These are phyloP conservation scores for Trachythela sp. DNA, from an alignment of 64 coral and sea anemone species.

Conservation along the genomic window DNA sequence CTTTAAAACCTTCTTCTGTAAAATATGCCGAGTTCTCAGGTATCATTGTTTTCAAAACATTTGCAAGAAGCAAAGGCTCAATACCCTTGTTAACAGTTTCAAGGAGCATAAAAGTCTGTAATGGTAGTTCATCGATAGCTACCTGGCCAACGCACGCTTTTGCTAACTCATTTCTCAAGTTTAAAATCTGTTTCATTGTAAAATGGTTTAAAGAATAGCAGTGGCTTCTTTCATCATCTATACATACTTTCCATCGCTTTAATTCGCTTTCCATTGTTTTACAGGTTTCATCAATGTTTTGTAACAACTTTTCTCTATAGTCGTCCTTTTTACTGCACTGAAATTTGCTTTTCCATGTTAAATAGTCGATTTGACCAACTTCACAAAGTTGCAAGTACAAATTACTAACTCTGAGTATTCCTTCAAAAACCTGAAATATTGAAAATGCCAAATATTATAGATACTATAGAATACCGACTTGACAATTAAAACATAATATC, in stretches of 20 bases:
- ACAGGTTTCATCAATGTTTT: not conserved
- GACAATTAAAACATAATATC: too few relatives aligned
- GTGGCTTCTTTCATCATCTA: conserved; percentile 17
- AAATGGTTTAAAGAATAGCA: conserved; percentile 60
- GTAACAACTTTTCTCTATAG: not conserved
- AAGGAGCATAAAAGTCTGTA: conserved; percentile 53
- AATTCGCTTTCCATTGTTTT: conserved; percentile 36
- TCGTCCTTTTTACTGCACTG: not conserved
- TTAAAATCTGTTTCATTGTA: conserved; percentile 59
- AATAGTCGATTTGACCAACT: conserved; percentile 50
- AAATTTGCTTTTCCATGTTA: conserved; percentile 58
- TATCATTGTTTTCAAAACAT: not conserved
- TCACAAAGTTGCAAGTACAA: conserved; percentile 65
- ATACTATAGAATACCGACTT: too few relatives aligned
- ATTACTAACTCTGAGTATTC: conserved; percentile 36
- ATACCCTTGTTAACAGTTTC: conserved; percentile 45
- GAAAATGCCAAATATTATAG: too few relatives aligned
- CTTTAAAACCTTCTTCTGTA: not conserved
- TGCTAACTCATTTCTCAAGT: conserved; percentile 54
- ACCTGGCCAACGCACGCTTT: not conserved
- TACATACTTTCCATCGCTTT: conserved; percentile 29
- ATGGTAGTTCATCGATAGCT: not conserved
- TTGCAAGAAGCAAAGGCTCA: not conserved
- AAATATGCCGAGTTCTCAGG: not conserved
- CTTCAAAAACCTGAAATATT: conserved; percentile 56